phyloP scores from a whole-genome alignment of 2,797 vertebrate species.

The Poeciliopsis turneri region DNA sequence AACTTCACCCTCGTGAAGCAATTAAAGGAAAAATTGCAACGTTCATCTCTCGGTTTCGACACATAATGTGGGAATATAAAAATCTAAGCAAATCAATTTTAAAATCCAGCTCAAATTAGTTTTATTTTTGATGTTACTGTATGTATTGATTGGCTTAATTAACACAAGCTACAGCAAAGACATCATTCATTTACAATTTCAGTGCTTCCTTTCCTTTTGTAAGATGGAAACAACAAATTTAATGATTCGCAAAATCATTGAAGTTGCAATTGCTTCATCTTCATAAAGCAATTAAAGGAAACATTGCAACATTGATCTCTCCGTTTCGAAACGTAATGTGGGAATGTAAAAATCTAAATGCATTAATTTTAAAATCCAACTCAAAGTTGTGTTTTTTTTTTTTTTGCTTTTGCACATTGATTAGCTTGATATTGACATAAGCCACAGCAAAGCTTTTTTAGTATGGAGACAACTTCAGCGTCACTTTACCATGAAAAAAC shows the following conservation, averaged over 20 bases:
- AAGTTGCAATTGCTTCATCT: slow-evolving; percentile 16
- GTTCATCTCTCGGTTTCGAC: slow-evolving; percentile 64
- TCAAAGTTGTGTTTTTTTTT: neutral
- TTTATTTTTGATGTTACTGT: neutral
- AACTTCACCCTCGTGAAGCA: slow-evolving; percentile 50
- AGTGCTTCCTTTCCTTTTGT: neutral
- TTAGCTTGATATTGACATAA: slow-evolving; percentile 2
- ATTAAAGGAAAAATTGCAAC: slow-evolving; percentile 72
- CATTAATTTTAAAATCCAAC: neutral
- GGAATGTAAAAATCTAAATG: slow-evolving; percentile 24
- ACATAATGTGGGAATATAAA: slow-evolving; percentile 40
- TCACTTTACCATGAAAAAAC: neutral
- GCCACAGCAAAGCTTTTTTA: slow-evolving; percentile 10
- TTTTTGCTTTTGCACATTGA: neutral
- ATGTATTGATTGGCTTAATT: slow-evolving; percentile 12
- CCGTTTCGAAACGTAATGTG: slow-evolving; percentile 42
- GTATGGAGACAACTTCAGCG: neutral
- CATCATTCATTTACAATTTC: neutral
- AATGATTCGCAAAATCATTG: neutral
- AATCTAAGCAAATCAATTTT: neutral
- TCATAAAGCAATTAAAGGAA: slow-evolving; percentile 65
- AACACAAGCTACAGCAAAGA: slow-evolving; percentile 10
- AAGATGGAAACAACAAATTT: neutral
- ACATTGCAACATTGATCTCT: slow-evolving; percentile 73
- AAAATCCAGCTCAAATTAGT: neutral